Conservation (phyloP, 2,888 invertebrate genomes). For the Eilema griseolum region DNA sequence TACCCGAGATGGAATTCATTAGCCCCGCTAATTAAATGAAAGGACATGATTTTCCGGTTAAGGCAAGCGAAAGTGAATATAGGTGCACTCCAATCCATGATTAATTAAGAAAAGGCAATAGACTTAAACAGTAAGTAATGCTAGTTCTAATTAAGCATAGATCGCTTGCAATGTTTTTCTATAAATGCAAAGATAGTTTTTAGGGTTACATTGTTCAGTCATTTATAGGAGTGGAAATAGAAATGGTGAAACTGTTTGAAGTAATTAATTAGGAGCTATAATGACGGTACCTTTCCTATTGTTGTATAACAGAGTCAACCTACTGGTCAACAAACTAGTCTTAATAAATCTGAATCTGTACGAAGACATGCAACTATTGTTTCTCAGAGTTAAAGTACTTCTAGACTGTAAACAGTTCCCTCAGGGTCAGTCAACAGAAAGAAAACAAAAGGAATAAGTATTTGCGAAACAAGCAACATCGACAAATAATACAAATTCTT, state of each 20-base stretch:
- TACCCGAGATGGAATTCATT: conserved; percentile 79
- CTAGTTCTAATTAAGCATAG: conserved; percentile 60
- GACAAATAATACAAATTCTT: background rate
- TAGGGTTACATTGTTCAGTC: conserved; percentile 8
- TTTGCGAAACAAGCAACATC: background rate
- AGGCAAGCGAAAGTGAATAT: conserved; percentile 70
- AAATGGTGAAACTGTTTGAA: background rate
- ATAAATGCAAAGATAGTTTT: conserved; percentile 20
- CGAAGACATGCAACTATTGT: too few relatives aligned
- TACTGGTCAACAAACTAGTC: background rate
- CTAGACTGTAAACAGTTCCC: background rate
- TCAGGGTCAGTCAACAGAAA: background rate
- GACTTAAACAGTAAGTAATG: conserved; percentile 54
- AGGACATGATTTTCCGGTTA: conserved; percentile 76
- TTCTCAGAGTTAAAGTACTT: background rate
- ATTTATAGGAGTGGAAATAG: background rate
- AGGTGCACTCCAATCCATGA: conserved; percentile 65
- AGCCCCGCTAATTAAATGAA: conserved; percentile 77
- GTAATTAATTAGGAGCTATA: background rate
- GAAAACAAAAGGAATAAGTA: background rate
- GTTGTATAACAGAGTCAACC: background rate
- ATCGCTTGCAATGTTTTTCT: conserved; percentile 44
- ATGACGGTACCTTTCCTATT: background rate
- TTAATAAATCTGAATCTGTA: too few relatives aligned
- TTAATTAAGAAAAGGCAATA: conserved; percentile 67